Percentiles rank a stretch among this genome's conserved stretches.
Conservation (phyloP, 2,888 invertebrate species). For the Hypomecis atomaria region DNA sequence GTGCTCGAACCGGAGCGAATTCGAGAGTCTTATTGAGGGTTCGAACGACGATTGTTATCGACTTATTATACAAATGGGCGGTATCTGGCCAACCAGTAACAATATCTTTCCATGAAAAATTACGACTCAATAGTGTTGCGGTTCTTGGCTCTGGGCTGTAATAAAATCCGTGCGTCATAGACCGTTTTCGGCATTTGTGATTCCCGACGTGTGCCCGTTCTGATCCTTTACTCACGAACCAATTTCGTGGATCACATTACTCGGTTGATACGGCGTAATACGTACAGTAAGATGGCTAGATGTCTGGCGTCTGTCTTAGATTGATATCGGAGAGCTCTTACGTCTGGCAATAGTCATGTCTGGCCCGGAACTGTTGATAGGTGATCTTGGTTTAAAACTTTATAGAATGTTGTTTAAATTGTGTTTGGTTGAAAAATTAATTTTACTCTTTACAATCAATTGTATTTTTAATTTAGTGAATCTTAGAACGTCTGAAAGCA, state of each 20-base stretch:
- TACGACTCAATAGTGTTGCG: conserved; percentile 66
- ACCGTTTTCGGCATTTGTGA: conserved; percentile 60
- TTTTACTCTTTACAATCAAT: no score
- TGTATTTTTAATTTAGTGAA: no score
- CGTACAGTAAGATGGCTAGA: conserved; percentile 16
- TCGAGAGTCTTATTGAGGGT: conserved; percentile 62
- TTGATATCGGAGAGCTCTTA: conserved; percentile 24
- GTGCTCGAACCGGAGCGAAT: conserved; percentile 59
- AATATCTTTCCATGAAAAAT: conserved; percentile 75
- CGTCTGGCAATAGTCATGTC: conserved; percentile 2
- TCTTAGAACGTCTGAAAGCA: no score
- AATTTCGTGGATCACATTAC: conserved; percentile 45
- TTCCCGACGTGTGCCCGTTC: conserved; percentile 49
- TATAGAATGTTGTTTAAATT: no score
- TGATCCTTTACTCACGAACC: conserved; percentile 60
- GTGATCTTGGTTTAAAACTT: no score
- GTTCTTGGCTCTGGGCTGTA: conserved; percentile 66
- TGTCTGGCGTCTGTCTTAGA: conserved; percentile 22
- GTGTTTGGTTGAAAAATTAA: no score
- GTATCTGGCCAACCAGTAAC: conserved; percentile 70
- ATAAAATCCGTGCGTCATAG: conserved; percentile 67
- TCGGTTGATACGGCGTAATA: conserved; percentile 24
- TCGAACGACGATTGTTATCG: conserved; percentile 72
- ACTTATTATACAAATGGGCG: conserved; percentile 78
- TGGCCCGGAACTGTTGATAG: conserved; percentile 8